Percentiles rank a stretch among this genome's conserved stretches.
These are phyloP conservation scores for Zhuqinia jingwanae DNA, from an alignment of 2,888 invertebrate species.

Conservation along the genomic window DNA sequence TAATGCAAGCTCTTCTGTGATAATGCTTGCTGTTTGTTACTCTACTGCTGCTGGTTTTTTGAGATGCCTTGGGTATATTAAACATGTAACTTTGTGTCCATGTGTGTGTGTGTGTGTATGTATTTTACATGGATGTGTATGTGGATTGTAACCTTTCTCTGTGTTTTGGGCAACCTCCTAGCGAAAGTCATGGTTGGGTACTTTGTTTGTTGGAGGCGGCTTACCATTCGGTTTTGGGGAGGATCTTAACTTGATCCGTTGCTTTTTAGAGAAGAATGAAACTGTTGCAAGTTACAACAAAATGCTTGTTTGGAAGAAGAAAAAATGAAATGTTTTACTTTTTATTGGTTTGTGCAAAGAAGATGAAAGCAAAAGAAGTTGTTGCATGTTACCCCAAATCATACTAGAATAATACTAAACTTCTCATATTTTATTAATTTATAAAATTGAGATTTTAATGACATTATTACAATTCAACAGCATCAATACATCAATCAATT, in stretches of 20 bases:
- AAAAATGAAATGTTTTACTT: not conserved
- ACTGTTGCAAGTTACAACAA: conserved; percentile 50
- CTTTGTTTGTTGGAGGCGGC: conserved; percentile 59
- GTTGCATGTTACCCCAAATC: conserved; percentile 26
- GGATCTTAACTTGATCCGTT: conserved; percentile 51
- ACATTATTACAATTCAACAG: no score
- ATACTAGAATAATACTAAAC: no score
- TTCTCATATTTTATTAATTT: no score
- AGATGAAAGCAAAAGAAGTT: not conserved
- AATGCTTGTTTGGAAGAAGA: not conserved
- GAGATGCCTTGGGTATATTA: not conserved
- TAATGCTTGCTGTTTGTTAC: not conserved
- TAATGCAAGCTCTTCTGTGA: not conserved
- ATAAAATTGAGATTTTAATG: no score
- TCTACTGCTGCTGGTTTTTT: not conserved
- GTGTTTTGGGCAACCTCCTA: conserved; percentile 54
- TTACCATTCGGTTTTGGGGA: conserved; percentile 62
- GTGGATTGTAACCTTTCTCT: conserved; percentile 62
- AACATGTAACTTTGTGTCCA: not conserved
- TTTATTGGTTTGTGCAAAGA: not conserved
- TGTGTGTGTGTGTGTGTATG: not conserved
- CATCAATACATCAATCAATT: no score
- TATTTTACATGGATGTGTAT: conserved; percentile 50
- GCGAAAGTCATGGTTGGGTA: conserved; percentile 66
- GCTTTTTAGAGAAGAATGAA: conserved; percentile 44